phyloP scores from a whole-genome alignment of 2,797 vertebrate species.

The Silurus aristotelis region DNA sequence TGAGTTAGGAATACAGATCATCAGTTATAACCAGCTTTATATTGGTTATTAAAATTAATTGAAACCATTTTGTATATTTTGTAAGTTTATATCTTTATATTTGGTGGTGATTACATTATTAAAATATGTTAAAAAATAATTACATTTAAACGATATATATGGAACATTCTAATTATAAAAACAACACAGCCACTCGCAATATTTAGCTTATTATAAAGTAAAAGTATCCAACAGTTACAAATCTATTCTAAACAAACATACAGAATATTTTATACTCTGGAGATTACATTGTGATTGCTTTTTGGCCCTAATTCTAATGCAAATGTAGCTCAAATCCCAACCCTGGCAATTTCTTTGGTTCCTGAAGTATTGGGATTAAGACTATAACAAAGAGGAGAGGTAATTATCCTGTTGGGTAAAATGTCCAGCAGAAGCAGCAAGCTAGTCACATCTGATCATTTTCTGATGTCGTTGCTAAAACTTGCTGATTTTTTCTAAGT shows the following conservation, averaged over 20 bases:
- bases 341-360: conserved; percentile 14
- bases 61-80: neutral
- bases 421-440: conserved; percentile 22
- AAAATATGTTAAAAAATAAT: neutral
- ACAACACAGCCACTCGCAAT: neutral
- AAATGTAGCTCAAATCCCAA: conserved; percentile 13
- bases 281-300: neutral
- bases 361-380: conserved; percentile 32
- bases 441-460: neutral
- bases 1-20: neutral
- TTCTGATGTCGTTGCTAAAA: neutral
- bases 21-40: too few relatives aligned
- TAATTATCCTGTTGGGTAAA: conserved; percentile 19
- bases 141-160: neutral
- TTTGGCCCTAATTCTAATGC: conserved; percentile 1
- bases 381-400: conserved; percentile 11
- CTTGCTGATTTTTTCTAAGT: neutral
- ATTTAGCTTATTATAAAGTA: neutral
- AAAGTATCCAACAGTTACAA: neutral
- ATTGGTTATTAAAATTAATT: neutral
- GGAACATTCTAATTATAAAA: neutral
- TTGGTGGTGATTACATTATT: neutral
- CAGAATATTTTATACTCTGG: neutral
- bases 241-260: neutral
- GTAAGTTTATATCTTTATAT: neutral